Percentiles rank a stretch among this genome's conserved stretches.
phyloP scores from a whole-genome alignment of 2,113 vertebrate genomes.

The Ginglymostoma cirratum region DNA sequence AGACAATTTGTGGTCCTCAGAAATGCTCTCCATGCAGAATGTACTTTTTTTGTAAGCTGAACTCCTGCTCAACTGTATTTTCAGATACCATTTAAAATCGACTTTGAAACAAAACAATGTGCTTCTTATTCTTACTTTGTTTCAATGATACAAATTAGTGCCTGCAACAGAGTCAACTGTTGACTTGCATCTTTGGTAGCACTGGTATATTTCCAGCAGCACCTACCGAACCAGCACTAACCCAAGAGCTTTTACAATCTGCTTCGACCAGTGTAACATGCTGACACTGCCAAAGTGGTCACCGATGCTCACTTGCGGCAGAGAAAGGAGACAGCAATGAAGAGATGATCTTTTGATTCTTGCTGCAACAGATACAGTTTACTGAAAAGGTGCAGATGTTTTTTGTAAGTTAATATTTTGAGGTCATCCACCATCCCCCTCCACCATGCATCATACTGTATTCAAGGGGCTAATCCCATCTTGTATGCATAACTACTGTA shows the following conservation, averaged over 20 bases:
- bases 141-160: not conserved
- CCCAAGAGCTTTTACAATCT: too few species aligned
- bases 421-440: not conserved
- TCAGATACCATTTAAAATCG: slow-evolving; percentile 29
- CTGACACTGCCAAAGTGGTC: not conserved
- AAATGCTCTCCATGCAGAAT: slow-evolving; percentile 12
- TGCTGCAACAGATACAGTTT: not conserved
- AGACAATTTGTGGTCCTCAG: not conserved
- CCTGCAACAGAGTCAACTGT: not conserved
- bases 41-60: slow-evolving; percentile 33
- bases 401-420: not conserved
- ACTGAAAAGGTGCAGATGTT: not conserved
- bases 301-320: not conserved
- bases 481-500: not conserved
- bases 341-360: not conserved
- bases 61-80: slow-evolving; percentile 31
- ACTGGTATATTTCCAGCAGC: not conserved
- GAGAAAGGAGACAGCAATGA: not conserved
- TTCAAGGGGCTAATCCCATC: not conserved
- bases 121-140: not conserved
- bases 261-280: not conserved
- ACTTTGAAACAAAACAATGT: slow-evolving; percentile 21
- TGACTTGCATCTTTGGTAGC: not conserved
- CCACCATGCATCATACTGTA: not conserved
- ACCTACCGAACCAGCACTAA: not conserved